Evolutionary conservation across 2,888 invertebrate genomes (phyloP).

Genomic region (Osmoderma eremita): DNA sequence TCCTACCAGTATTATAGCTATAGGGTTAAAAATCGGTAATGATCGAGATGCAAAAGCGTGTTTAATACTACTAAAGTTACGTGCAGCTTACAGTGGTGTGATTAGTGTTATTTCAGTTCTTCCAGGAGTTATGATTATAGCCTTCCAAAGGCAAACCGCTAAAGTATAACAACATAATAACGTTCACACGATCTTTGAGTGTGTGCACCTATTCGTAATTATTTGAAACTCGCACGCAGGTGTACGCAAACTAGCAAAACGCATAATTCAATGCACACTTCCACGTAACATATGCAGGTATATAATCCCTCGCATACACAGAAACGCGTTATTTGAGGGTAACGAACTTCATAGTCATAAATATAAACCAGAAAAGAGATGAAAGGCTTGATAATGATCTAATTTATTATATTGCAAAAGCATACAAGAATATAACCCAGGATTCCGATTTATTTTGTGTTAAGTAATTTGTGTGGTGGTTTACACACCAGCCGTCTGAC

Average conservation of each 20-base stretch:
- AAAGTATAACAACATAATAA: neutral
- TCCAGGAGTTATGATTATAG: slow-evolving; percentile 1
- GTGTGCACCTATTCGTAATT: slow-evolving; percentile 1
- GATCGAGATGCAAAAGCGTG: neutral
- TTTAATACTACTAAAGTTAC: slow-evolving; percentile 12
- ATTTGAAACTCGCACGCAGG: neutral
- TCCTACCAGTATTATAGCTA: neutral
- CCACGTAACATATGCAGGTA: neutral
- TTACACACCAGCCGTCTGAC: too few species aligned
- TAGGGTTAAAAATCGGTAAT: slow-evolving; percentile 13
- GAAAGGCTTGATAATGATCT: slow-evolving; percentile 14
- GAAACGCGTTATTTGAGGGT: neutral
- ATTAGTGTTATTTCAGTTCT: slow-evolving; percentile 14
- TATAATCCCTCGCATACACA: neutral
- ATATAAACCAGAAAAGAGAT: slow-evolving; percentile 5
- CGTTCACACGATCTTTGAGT: slow-evolving; percentile 1
- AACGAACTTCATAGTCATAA: slow-evolving; percentile 10
- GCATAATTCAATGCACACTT: neutral
- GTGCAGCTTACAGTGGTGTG: slow-evolving; percentile 8
- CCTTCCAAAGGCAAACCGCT: neutral
- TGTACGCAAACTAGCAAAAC: slow-evolving; percentile 1
- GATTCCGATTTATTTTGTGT: slow-evolving; percentile 9
- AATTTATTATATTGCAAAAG: neutral
- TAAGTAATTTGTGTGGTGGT: neutral
- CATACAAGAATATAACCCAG: neutral